phyloP scores from a whole-genome alignment of 1,140 invertebrate genomes.

The Magallana angulata region DNA sequence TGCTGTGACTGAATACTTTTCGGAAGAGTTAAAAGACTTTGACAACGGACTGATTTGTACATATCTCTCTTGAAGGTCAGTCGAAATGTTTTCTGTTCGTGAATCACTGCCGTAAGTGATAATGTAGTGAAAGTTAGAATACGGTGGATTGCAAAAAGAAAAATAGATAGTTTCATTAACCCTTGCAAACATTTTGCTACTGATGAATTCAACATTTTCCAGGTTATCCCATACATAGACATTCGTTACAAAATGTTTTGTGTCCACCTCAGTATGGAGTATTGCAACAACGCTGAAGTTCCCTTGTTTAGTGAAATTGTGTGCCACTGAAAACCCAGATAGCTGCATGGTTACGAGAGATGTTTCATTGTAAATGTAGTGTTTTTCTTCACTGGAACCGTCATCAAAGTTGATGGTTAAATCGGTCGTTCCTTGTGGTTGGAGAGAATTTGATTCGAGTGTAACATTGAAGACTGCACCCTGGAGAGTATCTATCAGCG shows the following conservation, averaged over 20 bases:
- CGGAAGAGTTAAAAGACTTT: conserved; percentile 2
- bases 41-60: not conserved
- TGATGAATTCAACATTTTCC: not conserved
- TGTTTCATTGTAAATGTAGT: not conserved
- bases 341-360: not conserved
- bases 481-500: not conserved
- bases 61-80: not conserved
- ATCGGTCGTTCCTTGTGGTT: not conserved
- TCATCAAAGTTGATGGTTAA: not conserved
- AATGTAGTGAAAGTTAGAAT: conserved; percentile 44
- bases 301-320: conserved; percentile 21
- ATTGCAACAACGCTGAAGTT: not conserved
- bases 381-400: not conserved
- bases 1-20: conserved; percentile 15
- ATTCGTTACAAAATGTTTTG: not conserved
- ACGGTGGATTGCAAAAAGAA: conserved; percentile 36
- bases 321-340: conserved; percentile 25
- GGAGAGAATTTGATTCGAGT: not conserved
- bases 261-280: conserved; percentile 34
- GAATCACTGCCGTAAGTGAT: conserved; percentile 39
- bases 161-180: conserved; percentile 25
- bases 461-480: not conserved
- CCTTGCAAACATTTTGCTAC: not conserved
- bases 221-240: conserved; percentile 45
- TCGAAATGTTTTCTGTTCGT: not conserved